Base-by-base conservation (phyloP, 2,888 invertebrate genomes). In the Apodemia mormo region DNA sequence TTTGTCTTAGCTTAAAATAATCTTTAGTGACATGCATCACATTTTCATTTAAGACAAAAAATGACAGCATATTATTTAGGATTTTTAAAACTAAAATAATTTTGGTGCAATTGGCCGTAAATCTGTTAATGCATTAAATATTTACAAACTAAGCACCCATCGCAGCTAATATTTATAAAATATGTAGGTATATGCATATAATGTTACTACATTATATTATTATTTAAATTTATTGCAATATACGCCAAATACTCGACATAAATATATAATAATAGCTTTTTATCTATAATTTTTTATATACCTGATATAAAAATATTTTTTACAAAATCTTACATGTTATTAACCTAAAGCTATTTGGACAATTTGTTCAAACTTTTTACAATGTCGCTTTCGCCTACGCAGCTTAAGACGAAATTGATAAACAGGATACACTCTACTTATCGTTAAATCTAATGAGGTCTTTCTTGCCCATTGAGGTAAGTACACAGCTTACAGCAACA, bases 401-500 rank as follows among this genome's bases (percentile, higher is more conserved):
- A 68, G 66, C 68, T 61, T 49, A 29, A 61, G 58, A 43, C 68
- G 40, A 73, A 65, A n/a, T 61, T 56, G 64, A 56, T 65, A 49
- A 68, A 71, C 30, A 70, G 72, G 70, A 68, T 66, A 58, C n/a
- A 14, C 43, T 71, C 68, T 73, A 73, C 69, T 76, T 82, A 82
- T 76, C 74, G 49, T 49, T 49, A 49, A 14, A 78, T 85, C 86
- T 89, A 89, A 79, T 88, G 88, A 90, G 87, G 86, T 88, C 85
- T 83, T 77, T 76, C 75, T 75, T 82, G 73, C 73, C 78, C 79
- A 73, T 74, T 77, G 79, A 81, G 77, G 80, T 81, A 12, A 61
- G 61, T 61, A 61, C 61, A 61, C 61, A 81, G 78, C 75, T 91
- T 93, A 94, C 85, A 94, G 83, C 81, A 95, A 85, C 89, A 94